Conservation (phyloP, 2,888 invertebrate species). For the Hemistola chrysoprasaria region DNA sequence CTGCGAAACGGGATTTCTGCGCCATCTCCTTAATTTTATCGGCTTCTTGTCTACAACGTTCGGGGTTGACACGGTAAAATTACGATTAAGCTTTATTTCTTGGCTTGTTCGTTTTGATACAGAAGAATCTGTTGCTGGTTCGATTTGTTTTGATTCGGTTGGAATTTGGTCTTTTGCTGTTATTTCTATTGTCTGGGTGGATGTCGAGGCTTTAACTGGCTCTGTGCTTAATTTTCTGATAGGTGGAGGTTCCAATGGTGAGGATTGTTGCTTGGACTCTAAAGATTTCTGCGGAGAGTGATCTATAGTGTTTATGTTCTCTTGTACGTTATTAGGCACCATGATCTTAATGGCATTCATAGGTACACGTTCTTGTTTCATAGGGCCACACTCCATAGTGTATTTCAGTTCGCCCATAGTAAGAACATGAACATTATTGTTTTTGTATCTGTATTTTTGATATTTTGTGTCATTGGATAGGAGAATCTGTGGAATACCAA, state of each 20-base stretch:
- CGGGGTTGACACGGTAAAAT: too few relatives aligned
- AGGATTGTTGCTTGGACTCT: not conserved
- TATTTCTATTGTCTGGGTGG: too few relatives aligned
- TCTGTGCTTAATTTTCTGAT: too few relatives aligned
- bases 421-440: constrained; percentile 14
- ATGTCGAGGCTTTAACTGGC: constrained; percentile 35
- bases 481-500: constrained; percentile 16
- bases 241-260: too few relatives aligned
- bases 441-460: constrained; percentile 5
- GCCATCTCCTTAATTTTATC: too few relatives aligned
- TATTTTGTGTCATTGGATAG: constrained; percentile 13
- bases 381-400: constrained; percentile 6
- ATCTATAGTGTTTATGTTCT: not conserved
- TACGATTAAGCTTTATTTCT: too few relatives aligned
- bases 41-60: too few relatives aligned
- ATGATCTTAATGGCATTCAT: constrained; percentile 13
- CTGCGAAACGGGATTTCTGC: too few relatives aligned
- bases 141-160: too few relatives aligned
- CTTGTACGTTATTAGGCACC: constrained; percentile 20
- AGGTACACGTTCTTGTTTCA: constrained; percentile 7
- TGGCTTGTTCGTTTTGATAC: too few relatives aligned
- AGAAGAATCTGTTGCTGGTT: too few relatives aligned
- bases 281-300: not conserved
- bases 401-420: constrained; percentile 17
- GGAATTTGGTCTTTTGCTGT: too few relatives aligned